These are phyloP conservation scores for Apodemus sylvaticus DNA, from an alignment of 2,113 vertebrate species.

Conservation along the genomic window DNA sequence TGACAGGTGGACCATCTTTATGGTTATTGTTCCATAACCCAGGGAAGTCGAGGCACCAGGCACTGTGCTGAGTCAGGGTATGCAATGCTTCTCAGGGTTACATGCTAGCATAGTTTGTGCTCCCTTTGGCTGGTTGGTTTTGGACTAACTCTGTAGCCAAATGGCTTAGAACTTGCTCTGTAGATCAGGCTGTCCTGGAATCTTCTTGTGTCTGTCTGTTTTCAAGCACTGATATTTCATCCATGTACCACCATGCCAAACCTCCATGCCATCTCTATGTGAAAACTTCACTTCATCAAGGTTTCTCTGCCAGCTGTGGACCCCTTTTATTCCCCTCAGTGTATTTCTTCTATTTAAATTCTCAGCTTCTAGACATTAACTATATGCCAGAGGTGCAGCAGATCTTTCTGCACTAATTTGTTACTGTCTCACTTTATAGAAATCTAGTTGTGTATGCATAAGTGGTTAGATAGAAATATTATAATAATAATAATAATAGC, in stretches of 20 bases:
- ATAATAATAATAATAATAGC: not conserved
- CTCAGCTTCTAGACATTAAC: not conserved
- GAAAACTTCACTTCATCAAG: slow-evolving; percentile 42
- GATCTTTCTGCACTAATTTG: not conserved
- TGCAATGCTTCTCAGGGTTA: not conserved
- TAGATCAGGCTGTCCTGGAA: not conserved
- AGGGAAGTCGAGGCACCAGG: not conserved
- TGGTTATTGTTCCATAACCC: not conserved
- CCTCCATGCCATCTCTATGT: not conserved
- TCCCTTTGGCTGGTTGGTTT: not conserved
- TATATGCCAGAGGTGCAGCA: not conserved
- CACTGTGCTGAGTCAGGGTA: not conserved
- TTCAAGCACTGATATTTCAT: not conserved
- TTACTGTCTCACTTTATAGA: slow-evolving; percentile 10
- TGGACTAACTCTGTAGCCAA: not conserved
- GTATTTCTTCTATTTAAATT: not conserved
- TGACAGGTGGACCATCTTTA: not conserved
- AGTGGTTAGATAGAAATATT: slow-evolving; percentile 40
- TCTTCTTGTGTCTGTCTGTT: not conserved
- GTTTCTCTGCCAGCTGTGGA: not conserved
- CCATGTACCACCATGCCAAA: not conserved
- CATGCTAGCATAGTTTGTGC: not conserved
- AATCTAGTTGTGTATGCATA: not conserved
- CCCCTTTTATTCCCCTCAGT: not conserved
- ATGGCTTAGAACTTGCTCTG: not conserved